Percentiles rank a stretch among this genome's conserved stretches.
phyloP scores from a whole-genome alignment of 2,888 invertebrate genomes.

The Campopleginae sp. region DNA sequence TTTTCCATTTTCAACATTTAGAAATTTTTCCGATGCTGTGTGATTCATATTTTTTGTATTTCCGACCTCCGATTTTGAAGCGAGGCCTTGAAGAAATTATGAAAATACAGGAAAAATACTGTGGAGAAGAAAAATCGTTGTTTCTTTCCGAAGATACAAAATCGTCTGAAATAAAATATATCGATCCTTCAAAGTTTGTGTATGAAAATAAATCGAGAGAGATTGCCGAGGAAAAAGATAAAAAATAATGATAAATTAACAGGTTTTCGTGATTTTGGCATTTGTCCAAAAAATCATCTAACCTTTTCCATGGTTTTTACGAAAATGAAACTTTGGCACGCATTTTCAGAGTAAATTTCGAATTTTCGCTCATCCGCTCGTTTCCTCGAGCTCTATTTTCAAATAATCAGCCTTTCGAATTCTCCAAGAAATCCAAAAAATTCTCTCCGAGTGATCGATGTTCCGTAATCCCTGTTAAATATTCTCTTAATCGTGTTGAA shows the following conservation, averaged over 20 bases:
- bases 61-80: too few relatives aligned
- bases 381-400: background rate
- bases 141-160: background rate
- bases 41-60: too few relatives aligned
- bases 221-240: background rate
- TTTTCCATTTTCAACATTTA: too few relatives aligned
- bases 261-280: conserved; percentile 1
- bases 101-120: background rate
- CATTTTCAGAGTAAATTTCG: background rate
- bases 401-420: background rate
- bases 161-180: background rate
- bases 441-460: background rate
- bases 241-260: background rate
- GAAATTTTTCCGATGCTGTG: too few relatives aligned
- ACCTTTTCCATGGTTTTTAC: background rate
- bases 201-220: background rate
- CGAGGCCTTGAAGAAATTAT: too few relatives aligned
- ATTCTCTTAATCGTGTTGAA: background rate
- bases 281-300: background rate
- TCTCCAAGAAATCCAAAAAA: background rate
- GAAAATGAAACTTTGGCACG: background rate
- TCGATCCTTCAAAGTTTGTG: background rate
- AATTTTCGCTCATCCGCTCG: background rate
- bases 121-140: background rate
- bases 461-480: background rate